Conservation (phyloP, 2,888 invertebrate genomes). For the Drosophila silvestris region DNA sequence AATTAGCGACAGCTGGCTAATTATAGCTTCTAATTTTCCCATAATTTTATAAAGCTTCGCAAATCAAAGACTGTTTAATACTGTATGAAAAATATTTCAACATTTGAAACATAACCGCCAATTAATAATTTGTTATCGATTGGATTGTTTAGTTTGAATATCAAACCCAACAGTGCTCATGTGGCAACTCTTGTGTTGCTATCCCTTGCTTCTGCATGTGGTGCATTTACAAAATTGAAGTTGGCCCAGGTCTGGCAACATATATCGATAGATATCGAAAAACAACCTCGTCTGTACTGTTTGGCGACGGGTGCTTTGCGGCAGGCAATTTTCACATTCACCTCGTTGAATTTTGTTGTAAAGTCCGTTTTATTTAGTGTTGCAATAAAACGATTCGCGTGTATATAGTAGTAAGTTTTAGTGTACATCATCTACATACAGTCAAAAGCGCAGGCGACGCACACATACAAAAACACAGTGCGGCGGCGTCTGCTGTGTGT, state of each 20-base stretch:
- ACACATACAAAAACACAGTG: conserved; percentile 34
- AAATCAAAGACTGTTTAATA: background rate
- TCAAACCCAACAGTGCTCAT: background rate
- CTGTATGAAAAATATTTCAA: background rate
- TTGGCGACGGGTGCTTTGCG: conserved; percentile 22
- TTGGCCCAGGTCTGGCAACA: conserved; percentile 29
- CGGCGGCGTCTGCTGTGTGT: conserved; percentile 52
- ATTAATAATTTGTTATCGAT: background rate
- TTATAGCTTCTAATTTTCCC: background rate
- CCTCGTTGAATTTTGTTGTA: conserved; percentile 17
- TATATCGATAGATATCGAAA: conserved; percentile 18
- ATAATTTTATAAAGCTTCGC: background rate
- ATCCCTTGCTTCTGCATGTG: background rate
- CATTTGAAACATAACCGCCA: conserved; percentile 4
- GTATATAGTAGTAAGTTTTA: conserved; percentile 18
- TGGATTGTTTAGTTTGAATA: background rate
- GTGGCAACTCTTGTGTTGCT: conserved; percentile 11
- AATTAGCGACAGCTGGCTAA: background rate
- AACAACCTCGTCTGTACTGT: conserved; percentile 1
- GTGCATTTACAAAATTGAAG: background rate
- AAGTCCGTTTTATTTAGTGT: conserved; percentile 26
- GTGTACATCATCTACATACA: background rate
- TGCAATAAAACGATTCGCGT: conserved; percentile 17
- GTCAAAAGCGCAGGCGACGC: background rate
- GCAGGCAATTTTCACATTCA: conserved; percentile 11